A percentile compares a stretch with the other conserved stretches of the same genome.
Conservation (phyloP, 2,797 vertebrate species). For the Cyprinodon diabolis region DNA sequence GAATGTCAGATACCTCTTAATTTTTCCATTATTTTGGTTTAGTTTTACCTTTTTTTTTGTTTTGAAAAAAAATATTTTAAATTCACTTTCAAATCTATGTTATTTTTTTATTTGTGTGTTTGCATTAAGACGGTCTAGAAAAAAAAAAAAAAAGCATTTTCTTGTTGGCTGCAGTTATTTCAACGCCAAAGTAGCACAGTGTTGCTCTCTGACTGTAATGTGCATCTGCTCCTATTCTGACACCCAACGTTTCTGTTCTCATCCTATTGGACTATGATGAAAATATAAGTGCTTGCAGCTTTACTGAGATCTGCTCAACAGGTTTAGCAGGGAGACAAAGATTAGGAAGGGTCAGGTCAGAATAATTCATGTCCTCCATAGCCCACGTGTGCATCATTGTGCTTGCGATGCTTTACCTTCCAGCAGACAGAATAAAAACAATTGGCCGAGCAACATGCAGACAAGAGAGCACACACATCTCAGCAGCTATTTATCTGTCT, state of each 20-base stretch:
- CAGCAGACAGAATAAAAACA: conserved; percentile 10
- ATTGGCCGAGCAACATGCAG: neutral
- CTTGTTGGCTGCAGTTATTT: conserved; percentile 8
- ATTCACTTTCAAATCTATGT: neutral
- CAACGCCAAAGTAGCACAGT: conserved; percentile 11
- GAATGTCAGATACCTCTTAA: conserved; percentile 7
- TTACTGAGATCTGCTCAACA: conserved; percentile 7
- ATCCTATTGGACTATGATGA: conserved; percentile 11
- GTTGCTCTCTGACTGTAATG: conserved; percentile 9
- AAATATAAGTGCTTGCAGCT: conserved; percentile 10
- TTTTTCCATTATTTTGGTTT: neutral
- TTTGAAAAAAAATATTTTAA: neutral
- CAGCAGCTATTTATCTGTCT: conserved; percentile 29
- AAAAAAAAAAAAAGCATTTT: neutral
- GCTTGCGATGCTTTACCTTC: neutral
- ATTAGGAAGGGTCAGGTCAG: conserved; percentile 3
- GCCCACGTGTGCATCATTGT: neutral
- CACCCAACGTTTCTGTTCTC: conserved; percentile 13
- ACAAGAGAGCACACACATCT: neutral
- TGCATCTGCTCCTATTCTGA: conserved; percentile 6
- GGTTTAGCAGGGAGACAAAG: neutral
- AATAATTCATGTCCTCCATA: conserved; percentile 27
- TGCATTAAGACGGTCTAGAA: neutral
- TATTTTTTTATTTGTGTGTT: neutral
- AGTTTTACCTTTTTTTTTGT: neutral